Percentiles rank a stretch among this genome's conserved stretches.
Evolutionary conservation across 2,797 vertebrate genomes (phyloP).

Genomic region (Apogon hyalosoma): DNA sequence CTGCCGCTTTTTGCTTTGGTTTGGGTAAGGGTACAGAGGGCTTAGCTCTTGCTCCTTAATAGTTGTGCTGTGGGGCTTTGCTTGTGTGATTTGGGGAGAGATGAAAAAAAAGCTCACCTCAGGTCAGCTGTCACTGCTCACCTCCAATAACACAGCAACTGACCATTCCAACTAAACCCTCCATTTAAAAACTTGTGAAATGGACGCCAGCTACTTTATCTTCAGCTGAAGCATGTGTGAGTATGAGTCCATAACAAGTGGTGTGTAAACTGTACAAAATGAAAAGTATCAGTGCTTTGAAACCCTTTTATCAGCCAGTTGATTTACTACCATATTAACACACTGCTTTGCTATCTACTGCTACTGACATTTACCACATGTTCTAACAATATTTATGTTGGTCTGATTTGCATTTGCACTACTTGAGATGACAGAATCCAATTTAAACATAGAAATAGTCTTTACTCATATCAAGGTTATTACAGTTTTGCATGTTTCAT

Average conservation of each 20-base stretch:
- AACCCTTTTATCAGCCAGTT: constrained; percentile 6
- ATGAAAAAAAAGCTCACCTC: constrained; percentile 89
- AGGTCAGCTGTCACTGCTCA: constrained; percentile 94
- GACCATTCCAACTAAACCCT: constrained; percentile 73
- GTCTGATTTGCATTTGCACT: constrained; percentile 19
- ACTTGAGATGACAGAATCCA: neutral
- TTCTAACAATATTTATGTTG: constrained; percentile 59
- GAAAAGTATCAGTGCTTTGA: constrained; percentile 11
- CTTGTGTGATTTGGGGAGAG: constrained; percentile 88
- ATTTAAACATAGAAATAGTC: neutral
- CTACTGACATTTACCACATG: constrained; percentile 61
- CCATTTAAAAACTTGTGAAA: constrained; percentile 78
- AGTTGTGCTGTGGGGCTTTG: constrained; percentile 72
- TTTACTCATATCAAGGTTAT: too few relatives aligned
- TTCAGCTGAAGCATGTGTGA: constrained; percentile 84
- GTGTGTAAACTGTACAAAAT: constrained; percentile 41
- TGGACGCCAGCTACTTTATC: constrained; percentile 81
- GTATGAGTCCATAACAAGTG: constrained; percentile 83
- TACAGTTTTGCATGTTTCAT: too few relatives aligned
- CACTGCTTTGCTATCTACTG: constrained; percentile 47
- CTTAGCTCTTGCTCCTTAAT: constrained; percentile 26
- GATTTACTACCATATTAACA: constrained; percentile 56
- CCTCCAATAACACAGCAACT: constrained; percentile 76
- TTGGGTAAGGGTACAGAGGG: constrained; percentile 50
- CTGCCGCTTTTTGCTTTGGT: constrained; percentile 52